phyloP scores from a whole-genome alignment of 1,140 invertebrate genomes.

The Anagrus nilaparvatae region DNA sequence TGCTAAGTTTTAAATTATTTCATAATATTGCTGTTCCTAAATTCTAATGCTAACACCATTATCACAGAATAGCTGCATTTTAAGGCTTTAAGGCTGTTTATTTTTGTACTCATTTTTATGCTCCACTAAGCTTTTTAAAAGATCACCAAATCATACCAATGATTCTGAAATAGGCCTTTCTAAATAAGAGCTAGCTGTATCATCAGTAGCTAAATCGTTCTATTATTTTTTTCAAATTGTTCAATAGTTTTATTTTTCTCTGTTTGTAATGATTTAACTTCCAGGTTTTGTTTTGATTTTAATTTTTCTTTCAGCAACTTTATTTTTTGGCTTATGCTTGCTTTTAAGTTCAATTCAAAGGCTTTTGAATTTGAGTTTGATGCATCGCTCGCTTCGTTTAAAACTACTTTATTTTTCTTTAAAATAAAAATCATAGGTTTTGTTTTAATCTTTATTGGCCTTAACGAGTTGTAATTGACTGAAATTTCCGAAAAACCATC shows the following conservation, averaged over 20 bases:
- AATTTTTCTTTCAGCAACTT: conserved; percentile 4
- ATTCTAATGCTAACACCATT: no score
- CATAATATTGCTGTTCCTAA: no score
- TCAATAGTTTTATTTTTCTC: background rate
- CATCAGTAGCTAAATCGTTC: conserved; percentile 31
- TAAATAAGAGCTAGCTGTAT: conserved; percentile 31
- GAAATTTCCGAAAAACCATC: conserved; percentile 73
- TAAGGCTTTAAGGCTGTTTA: no score
- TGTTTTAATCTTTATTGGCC: conserved; percentile 69
- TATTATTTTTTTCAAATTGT: conserved; percentile 5
- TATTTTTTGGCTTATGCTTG: conserved; percentile 17
- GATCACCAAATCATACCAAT: conserved; percentile 33
- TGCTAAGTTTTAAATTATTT: no score
- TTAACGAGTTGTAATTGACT: conserved; percentile 62
- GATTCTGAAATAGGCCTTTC: conserved; percentile 34
- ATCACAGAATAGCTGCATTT: no score
- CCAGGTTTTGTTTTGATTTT: conserved; percentile 3
- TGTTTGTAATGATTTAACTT: background rate
- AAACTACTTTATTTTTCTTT: conserved; percentile 37
- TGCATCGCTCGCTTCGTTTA: no score
- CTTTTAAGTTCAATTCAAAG: conserved; percentile 30
- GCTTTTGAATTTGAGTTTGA: no score
- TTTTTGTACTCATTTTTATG: conserved; percentile 26
- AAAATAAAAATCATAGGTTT: conserved; percentile 70
- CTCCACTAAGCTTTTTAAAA: conserved; percentile 34